Conservation (phyloP, 2,797 vertebrate genomes). For the Cetoscarus ocellatus region DNA sequence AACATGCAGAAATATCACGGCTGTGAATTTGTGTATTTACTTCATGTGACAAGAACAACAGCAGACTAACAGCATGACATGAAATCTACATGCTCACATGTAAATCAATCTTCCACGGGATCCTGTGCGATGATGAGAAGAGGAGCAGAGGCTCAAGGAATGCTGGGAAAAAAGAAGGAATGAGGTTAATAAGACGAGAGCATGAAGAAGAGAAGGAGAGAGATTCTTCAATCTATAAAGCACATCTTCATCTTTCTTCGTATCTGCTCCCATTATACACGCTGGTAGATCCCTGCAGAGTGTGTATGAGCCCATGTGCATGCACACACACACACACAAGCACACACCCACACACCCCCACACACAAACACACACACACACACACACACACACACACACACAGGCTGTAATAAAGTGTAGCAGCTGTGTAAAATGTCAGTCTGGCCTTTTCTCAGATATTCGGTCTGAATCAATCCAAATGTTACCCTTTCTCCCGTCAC, state of each 20-base stretch:
- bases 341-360: conserved; percentile 23
- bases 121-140: neutral
- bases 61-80: neutral
- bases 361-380: conserved; percentile 17
- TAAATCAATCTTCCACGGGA: conserved; percentile 24
- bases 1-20: too few relatives aligned
- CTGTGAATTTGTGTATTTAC: neutral
- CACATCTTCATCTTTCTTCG: conserved; percentile 32
- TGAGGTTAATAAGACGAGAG: conserved; percentile 33
- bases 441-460: conserved; percentile 79
- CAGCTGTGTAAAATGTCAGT: conserved; percentile 83
- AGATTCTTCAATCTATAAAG: conserved; percentile 39
- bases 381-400: neutral
- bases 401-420: conserved; percentile 70
- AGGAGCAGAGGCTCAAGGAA: conserved; percentile 3
- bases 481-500: conserved; percentile 62
- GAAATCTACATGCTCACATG: neutral
- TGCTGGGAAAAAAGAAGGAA: conserved; percentile 18
- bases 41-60: neutral
- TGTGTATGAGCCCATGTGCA: neutral
- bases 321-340: conserved; percentile 24
- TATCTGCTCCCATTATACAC: conserved; percentile 51
- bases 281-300: conserved; percentile 37
- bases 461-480: conserved; percentile 74
- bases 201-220: conserved; percentile 19